A percentile compares a stretch with the other conserved stretches of the same genome.
These are phyloP conservation scores for Epinephelus lanceolatus DNA, from an alignment of 2,113 vertebrate species.

Conservation along the genomic window DNA sequence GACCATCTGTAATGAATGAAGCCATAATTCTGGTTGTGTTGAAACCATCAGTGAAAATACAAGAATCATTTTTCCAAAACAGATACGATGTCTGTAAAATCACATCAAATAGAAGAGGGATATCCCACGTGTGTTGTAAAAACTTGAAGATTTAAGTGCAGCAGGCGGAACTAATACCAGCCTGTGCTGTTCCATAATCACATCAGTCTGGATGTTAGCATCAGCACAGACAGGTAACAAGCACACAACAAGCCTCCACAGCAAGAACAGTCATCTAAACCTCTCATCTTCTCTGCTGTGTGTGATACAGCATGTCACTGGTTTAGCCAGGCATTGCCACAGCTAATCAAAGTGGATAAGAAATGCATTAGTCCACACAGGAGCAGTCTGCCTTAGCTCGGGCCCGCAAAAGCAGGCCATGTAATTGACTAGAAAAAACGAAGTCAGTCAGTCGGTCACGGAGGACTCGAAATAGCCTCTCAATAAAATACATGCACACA, in stretches of 20 bases:
- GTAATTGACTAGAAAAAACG: slow-evolving; percentile 48
- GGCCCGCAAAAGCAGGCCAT: slow-evolving; percentile 18
- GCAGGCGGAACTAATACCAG: slow-evolving; percentile 32
- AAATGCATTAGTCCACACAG: slow-evolving; percentile 50
- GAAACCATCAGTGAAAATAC: background rate
- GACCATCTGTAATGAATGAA: slow-evolving; percentile 15
- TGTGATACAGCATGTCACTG: slow-evolving; percentile 27
- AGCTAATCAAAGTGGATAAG: slow-evolving; percentile 59
- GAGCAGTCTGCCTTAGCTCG: slow-evolving; percentile 19
- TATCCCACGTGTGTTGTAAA: background rate
- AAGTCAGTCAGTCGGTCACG: slow-evolving; percentile 30
- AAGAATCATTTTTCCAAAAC: background rate
- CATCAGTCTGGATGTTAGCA: slow-evolving; percentile 26
- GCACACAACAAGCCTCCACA: slow-evolving; percentile 15
- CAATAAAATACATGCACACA: slow-evolving; percentile 36
- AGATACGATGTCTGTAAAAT: background rate
- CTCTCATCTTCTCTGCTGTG: slow-evolving; percentile 40
- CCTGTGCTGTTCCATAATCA: slow-evolving; percentile 4
- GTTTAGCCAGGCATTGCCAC: slow-evolving; percentile 35
- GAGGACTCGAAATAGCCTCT: slow-evolving; percentile 65
- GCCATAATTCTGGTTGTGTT: background rate
- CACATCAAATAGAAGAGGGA: background rate
- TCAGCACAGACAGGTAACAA: slow-evolving; percentile 18
- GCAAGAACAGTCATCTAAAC: slow-evolving; percentile 10
- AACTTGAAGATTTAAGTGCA: background rate